These are phyloP conservation scores for Protodeltote pygarga DNA, from an alignment of 2,888 invertebrate species.

Conservation along the genomic window DNA sequence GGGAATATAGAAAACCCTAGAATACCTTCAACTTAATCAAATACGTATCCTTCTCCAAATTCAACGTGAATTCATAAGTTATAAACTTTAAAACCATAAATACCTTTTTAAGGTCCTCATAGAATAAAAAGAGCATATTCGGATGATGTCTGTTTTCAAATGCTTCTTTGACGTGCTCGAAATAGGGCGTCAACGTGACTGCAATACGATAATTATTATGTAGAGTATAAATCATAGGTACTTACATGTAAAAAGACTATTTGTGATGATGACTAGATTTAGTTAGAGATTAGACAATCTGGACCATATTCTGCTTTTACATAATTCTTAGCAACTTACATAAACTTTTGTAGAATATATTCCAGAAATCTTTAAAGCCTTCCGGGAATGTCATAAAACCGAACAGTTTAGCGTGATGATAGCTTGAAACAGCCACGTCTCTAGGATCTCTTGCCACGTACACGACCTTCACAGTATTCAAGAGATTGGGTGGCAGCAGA, in stretches of 20 bases:
- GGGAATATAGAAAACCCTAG: no score
- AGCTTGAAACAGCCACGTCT: slow-evolving; percentile 92
- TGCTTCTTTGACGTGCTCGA: slow-evolving; percentile 91
- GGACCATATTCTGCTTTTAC: no score
- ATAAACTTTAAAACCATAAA: no score
- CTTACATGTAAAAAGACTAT: no score
- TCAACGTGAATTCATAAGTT: no score
- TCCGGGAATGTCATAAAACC: slow-evolving; percentile 85
- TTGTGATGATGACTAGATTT: no score
- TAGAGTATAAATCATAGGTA: neutral
- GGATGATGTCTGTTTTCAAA: slow-evolving; percentile 87
- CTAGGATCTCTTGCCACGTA: slow-evolving; percentile 94
- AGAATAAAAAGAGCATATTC: slow-evolving; percentile 91
- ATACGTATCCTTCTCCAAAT: no score
- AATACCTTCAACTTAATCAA: no score
- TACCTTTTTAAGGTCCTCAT: slow-evolving; percentile 90
- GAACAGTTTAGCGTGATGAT: slow-evolving; percentile 87
- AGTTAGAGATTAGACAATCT: no score
- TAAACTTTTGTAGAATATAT: slow-evolving; percentile 86
- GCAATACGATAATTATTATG: slow-evolving; percentile 3
- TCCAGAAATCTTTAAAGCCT: slow-evolving; percentile 88
- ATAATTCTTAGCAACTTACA: slow-evolving; percentile 84
- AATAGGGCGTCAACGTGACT: slow-evolving; percentile 90
- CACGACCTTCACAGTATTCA: slow-evolving; percentile 85
- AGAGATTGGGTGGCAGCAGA: slow-evolving; percentile 86